Evolutionary conservation across 1,140 invertebrate species (phyloP), one percentile per base, ranked within the genome.

Genomic region (Sycophaga agraensis): DNA sequence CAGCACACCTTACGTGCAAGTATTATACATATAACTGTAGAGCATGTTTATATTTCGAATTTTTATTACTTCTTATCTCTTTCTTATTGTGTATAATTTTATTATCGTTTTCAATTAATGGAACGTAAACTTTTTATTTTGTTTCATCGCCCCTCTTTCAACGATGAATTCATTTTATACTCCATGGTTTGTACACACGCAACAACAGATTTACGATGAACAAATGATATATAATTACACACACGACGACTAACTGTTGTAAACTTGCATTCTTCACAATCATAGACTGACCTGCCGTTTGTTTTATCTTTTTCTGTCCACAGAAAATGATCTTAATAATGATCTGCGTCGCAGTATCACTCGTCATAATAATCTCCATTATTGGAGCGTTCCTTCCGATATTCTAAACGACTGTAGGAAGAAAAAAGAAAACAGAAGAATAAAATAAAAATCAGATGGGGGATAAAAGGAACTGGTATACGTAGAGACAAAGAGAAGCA

Each of bases 301-400:
- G 51, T 57, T 51, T 65, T 79, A 76, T 60, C 49, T 83, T 76
- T 82, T 87, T 88, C 75, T 87, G 85, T 86, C 89, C 87, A 82
- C 89, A 91, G 89, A 91, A 91, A 91, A 89, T 89, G 86, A 88
- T 90, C 84, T 84, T 90, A 84, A 89, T 90, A 83, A 86, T 89
- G 82, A 89, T 90, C 86, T 89, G 88, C 86, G 83, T 90, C 79
- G 82, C 85, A 82, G 74, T 81, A 76, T 69, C 66, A 67, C 68
- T 69, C 73, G 71, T 79, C 71, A 75, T 81, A 76, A 67, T 79
- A 73, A 74, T 80, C 73, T 69, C 73, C 73, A 78, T 80, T 74
- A 66, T 80, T 55, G 65, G 74, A 75, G 73, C 65, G 60, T 71
- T 61, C 71, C 58, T 81, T 67, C 78, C 77, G 66, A 68, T 68